These are phyloP conservation scores for Falco peregrinus DNA, from an alignment of 2,797 vertebrate genomes.

Conservation along the genomic window DNA sequence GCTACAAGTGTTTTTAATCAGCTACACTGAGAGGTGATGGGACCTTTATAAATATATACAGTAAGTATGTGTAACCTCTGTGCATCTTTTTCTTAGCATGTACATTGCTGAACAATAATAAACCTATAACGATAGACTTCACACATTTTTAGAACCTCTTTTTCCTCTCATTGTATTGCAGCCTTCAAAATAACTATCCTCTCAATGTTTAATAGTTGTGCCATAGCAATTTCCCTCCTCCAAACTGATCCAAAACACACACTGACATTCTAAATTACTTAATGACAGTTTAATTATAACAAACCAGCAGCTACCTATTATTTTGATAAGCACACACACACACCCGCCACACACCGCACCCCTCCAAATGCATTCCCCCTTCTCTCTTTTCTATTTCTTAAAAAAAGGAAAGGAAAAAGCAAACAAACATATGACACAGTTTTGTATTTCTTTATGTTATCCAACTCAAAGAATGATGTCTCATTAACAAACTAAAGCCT, in stretches of 20 bases:
- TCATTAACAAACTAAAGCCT: neutral
- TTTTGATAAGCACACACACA: neutral
- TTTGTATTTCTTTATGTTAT: neutral
- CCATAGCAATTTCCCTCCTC: neutral
- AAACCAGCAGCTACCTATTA: neutral
- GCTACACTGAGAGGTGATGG: constrained; percentile 2
- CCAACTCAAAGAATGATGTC: neutral
- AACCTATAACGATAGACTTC: neutral
- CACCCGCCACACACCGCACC: no score
- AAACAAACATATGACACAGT: neutral
- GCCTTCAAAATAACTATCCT: neutral
- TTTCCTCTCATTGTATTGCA: neutral
- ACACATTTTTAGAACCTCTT: neutral
- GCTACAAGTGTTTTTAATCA: constrained; percentile 72
- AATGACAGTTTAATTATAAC: neutral
- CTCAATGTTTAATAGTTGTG: neutral
- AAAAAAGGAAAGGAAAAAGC: neutral
- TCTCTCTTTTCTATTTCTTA: neutral
- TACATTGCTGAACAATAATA: neutral
- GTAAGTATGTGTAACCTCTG: constrained; percentile 33
- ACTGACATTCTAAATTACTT: neutral
- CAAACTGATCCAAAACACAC: neutral
- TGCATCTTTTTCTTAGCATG: neutral
- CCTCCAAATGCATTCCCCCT: neutral
- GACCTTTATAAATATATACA: constrained; percentile 61